Evolutionary conservation across 2,888 invertebrate species (phyloP).

Genomic region (Drosophila demipolita): DNA sequence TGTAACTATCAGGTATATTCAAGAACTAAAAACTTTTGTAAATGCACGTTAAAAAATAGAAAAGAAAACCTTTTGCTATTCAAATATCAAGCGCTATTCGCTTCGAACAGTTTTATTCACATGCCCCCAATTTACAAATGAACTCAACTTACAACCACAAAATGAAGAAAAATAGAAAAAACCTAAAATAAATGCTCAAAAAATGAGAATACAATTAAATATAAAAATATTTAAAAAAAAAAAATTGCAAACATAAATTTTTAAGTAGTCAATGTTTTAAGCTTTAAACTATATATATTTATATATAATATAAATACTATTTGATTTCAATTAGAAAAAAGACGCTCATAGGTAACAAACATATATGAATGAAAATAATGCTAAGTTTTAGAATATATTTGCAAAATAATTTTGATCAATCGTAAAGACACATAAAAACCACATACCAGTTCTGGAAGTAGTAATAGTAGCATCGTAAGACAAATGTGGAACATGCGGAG

Average conservation of each 20-base stretch:
- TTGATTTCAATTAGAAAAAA: constrained; percentile 48
- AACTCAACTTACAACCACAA: constrained; percentile 13
- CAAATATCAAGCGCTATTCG: constrained; percentile 50
- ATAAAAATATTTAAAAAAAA: constrained; percentile 18
- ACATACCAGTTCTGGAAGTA: constrained; percentile 12
- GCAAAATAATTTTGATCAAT: constrained; percentile 32
- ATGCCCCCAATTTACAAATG: constrained; percentile 29
- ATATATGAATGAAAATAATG: constrained; percentile 16
- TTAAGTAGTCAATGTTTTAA: constrained; percentile 50
- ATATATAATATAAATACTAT: constrained; percentile 1
- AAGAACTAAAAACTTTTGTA: constrained; percentile 46
- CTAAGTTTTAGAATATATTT: constrained; percentile 44
- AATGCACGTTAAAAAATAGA: constrained; percentile 22
- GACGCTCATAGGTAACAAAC: constrained; percentile 45
- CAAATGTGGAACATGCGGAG: constrained; percentile 56
- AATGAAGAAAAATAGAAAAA: not conserved
- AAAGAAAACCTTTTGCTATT: constrained; percentile 31
- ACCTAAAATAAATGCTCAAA: constrained; percentile 53
- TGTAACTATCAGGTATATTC: constrained; percentile 19
- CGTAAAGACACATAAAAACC: constrained; percentile 27
- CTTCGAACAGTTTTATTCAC: constrained; percentile 20
- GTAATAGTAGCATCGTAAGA: constrained; percentile 34
- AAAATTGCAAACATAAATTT: constrained; percentile 33
- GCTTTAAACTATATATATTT: constrained; percentile 35
- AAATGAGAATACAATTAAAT: constrained; percentile 30